Evolutionary conservation across 2,888 invertebrate genomes (phyloP).

Genomic region (Drosophila leonis): DNA sequence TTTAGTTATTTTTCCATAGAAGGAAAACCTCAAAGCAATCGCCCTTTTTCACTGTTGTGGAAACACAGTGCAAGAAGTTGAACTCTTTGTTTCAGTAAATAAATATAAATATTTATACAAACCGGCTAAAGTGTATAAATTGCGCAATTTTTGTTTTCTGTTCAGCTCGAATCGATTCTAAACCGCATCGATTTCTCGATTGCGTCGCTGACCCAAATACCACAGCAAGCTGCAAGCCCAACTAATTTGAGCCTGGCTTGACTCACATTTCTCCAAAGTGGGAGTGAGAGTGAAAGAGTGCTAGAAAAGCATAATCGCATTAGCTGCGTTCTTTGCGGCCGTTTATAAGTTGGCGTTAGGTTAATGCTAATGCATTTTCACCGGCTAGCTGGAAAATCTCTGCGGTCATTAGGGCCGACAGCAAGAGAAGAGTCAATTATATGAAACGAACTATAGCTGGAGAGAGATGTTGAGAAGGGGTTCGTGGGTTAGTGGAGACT

Average conservation of each 20-base stretch:
- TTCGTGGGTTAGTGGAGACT: not conserved
- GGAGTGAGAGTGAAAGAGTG: not conserved
- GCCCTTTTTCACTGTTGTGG: not conserved
- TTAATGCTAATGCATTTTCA: constrained; percentile 65
- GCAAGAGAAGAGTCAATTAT: constrained; percentile 46
- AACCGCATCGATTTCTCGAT: constrained; percentile 58
- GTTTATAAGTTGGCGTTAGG: constrained; percentile 35
- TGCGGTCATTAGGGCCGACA: constrained; percentile 68
- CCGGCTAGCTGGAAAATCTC: constrained; percentile 74
- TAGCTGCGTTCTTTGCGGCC: constrained; percentile 56
- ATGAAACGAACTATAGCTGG: constrained; percentile 27
- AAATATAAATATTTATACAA: constrained; percentile 6
- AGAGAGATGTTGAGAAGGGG: not conserved
- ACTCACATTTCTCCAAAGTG: constrained; percentile 33
- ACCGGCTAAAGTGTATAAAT: not conserved
- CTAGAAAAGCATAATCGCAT: constrained; percentile 63
- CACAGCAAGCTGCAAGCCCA: constrained; percentile 33
- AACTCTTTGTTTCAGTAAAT: not conserved
- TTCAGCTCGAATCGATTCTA: constrained; percentile 14
- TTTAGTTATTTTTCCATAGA: not conserved
- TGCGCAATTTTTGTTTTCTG: constrained; percentile 8
- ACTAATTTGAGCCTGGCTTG: constrained; percentile 41
- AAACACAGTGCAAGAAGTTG: not conserved
- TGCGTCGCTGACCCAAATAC: constrained; percentile 71
- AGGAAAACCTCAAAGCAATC: not conserved